phyloP scores from a whole-genome alignment of 2,113 vertebrate species.

The Alectura lathami region DNA sequence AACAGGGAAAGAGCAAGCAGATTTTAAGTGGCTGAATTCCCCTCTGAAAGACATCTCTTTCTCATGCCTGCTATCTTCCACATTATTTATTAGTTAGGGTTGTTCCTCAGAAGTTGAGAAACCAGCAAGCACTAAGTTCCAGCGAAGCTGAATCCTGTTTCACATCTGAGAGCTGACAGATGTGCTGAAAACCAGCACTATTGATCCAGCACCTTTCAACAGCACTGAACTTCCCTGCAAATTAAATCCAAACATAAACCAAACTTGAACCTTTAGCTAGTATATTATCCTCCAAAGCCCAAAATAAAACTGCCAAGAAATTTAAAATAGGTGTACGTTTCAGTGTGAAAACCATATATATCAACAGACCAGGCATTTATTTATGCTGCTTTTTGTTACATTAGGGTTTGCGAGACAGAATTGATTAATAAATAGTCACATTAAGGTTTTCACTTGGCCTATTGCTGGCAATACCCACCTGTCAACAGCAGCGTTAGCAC shows the following conservation, averaged over 20 bases:
- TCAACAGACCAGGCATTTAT: not conserved
- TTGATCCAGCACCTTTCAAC: constrained; percentile 19
- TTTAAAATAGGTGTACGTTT: not conserved
- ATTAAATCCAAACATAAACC: not conserved
- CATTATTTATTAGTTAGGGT: not conserved
- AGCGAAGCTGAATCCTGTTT: not conserved
- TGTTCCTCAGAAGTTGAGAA: not conserved
- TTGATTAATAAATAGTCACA: constrained; percentile 27
- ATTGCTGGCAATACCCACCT: not conserved
- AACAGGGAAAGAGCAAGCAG: not conserved
- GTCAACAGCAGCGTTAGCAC: not conserved
- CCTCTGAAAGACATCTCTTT: not conserved
- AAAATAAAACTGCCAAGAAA: not conserved
- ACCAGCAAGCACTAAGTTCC: not conserved
- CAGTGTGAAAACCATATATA: not conserved
- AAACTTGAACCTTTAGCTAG: constrained; percentile 3
- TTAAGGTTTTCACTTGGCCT: constrained; percentile 24
- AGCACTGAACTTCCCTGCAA: not conserved
- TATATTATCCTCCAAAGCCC: not conserved
- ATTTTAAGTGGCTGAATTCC: not conserved
- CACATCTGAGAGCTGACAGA: not conserved
- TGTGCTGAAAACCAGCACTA: not conserved
- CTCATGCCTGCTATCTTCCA: not conserved
- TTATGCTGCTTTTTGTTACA: not conserved
- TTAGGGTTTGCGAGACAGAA: not conserved